Percentiles rank a stretch among this genome's conserved stretches.
These are phyloP conservation scores for Athetis lepigone DNA, from an alignment of 2,888 invertebrate genomes.

Conservation along the genomic window DNA sequence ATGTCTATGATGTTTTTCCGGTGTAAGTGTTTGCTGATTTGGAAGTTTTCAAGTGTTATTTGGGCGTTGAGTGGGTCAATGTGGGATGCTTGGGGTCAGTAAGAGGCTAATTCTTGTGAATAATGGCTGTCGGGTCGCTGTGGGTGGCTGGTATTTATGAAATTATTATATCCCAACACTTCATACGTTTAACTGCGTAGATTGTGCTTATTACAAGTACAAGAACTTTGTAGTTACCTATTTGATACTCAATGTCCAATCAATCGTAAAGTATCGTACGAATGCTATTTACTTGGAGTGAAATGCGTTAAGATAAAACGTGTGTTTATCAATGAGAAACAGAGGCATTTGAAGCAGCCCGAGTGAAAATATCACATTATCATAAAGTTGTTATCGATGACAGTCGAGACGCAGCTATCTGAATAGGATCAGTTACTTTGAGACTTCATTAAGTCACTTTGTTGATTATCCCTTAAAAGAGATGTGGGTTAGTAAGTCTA, in stretches of 20 bases:
- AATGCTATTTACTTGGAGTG: neutral
- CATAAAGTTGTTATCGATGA: constrained; percentile 3
- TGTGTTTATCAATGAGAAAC: neutral
- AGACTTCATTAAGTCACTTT: constrained; percentile 11
- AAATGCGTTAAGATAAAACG: neutral
- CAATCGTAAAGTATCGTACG: too few relatives aligned
- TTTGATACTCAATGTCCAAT: too few relatives aligned
- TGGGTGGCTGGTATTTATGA: constrained; percentile 50
- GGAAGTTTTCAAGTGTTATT: constrained; percentile 80
- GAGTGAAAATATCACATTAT: neutral
- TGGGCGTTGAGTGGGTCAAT: constrained; percentile 76
- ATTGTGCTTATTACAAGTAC: neutral
- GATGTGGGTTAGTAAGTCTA: constrained; percentile 43
- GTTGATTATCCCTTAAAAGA: constrained; percentile 6
- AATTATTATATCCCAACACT: constrained; percentile 24
- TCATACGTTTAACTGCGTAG: constrained; percentile 9
- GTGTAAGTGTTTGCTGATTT: constrained; percentile 83
- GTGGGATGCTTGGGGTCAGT: constrained; percentile 62
- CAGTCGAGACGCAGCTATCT: constrained; percentile 14
- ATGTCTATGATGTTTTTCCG: constrained; percentile 89
- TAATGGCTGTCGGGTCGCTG: constrained; percentile 46
- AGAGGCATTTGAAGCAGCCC: neutral
- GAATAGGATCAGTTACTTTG: constrained; percentile 34
- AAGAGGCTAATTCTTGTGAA: constrained; percentile 62
- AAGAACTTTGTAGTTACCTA: too few relatives aligned